Evolutionary conservation across 2,888 invertebrate species (phyloP).

Genomic region (Malacosoma neustria): DNA sequence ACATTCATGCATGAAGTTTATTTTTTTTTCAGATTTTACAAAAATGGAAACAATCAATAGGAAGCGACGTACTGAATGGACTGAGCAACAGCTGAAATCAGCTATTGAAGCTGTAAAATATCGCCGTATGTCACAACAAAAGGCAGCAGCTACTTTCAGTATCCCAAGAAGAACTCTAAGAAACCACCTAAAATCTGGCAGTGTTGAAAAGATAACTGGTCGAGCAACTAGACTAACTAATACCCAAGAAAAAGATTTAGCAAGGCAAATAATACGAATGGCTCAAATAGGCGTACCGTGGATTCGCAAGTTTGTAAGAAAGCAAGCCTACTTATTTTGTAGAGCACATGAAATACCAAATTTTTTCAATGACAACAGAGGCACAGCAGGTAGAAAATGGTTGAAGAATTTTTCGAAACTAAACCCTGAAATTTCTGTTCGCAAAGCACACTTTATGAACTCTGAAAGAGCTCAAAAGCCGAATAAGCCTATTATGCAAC

Average conservation of each 20-base stretch:
- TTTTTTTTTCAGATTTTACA: too few relatives aligned
- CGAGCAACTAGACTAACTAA: slow-evolving; percentile 2
- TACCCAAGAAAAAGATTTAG: slow-evolving; percentile 4
- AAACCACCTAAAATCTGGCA: slow-evolving; percentile 7
- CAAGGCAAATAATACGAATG: slow-evolving; percentile 2
- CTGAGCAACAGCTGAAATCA: too few relatives aligned
- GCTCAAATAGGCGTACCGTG: slow-evolving; percentile 4
- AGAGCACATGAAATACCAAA: slow-evolving; percentile 6
- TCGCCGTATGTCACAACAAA: neutral
- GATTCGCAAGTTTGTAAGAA: slow-evolving; percentile 3
- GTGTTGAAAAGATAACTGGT: slow-evolving; percentile 5
- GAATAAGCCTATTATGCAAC: slow-evolving; percentile 9
- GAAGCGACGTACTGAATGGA: too few relatives aligned
- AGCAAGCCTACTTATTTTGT: slow-evolving; percentile 9
- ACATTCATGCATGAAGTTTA: too few relatives aligned
- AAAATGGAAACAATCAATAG: too few relatives aligned
- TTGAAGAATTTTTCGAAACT: slow-evolving; percentile 9
- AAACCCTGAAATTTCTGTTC: slow-evolving; percentile 2
- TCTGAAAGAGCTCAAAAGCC: slow-evolving; percentile 9
- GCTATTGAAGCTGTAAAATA: neutral
- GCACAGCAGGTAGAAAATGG: slow-evolving; percentile 9
- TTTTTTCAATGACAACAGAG: slow-evolving; percentile 8
- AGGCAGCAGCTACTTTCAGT: slow-evolving; percentile 5
- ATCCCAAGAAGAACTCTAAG: slow-evolving; percentile 8
- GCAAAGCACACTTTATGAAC: neutral